Base-by-base conservation (phyloP, 1,140 invertebrate species). In the Hylaeus anthracinus region DNA sequence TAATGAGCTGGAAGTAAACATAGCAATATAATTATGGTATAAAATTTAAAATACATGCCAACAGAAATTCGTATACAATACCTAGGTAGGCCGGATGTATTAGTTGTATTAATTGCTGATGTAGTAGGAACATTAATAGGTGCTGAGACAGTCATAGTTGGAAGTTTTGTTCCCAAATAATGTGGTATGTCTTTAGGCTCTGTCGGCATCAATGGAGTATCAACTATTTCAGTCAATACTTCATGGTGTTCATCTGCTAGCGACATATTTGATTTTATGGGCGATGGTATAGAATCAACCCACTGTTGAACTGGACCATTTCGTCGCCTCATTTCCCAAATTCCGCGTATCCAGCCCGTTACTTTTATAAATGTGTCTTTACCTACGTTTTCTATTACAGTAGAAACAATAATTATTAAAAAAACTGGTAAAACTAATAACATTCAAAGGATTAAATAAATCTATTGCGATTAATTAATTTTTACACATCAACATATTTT, bases 261-360 rank as follows among this genome's bases (percentile, higher is more conserved):
- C 14, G 58, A 41, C n/a, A 77, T 12, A 10, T 65, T 69, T 15
- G 87, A 55, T 84, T 91, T 90, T 5, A 81, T 83, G 26, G 91
- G 86, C 39, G 87, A 88, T 64, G 93, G 93, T 82, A 94, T 89
- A 9, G 93, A 93, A 63, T 94, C 92, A 82, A 94, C 90, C 93
- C 94, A 94, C 93, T 93, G 92, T 83, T 94, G 94, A 79, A 94
- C 91, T 43, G 91, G 92, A 72, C 88, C 89, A 51, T 81, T 79
- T 10, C 87, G 79, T 51, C 92, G 91, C 88, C 90, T 91, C 93
- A 94, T 94, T 81, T 93, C 91, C 92, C 93, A 93, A 81, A 93
- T 88, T 43, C 90, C 86, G 56, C 90, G 89, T 39, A 94, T 67
- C 93, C 92, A 94, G 77, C 90, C 87, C 55, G 92, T 91, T 15